These are phyloP conservation scores for Megaceryle maxima DNA, from an alignment of 2,113 vertebrate species.

Conservation along the genomic window DNA sequence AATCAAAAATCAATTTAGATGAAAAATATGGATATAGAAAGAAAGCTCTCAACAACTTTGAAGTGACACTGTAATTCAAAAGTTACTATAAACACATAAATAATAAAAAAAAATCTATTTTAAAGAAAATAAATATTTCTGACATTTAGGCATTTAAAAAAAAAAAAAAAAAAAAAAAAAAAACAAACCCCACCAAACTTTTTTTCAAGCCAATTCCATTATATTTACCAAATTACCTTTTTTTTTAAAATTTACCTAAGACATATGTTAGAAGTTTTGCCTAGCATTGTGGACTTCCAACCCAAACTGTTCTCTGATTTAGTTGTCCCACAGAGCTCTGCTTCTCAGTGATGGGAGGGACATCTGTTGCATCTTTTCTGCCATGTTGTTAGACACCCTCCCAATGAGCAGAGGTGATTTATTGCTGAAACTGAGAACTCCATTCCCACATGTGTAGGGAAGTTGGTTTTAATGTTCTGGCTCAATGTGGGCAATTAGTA, in stretches of 20 bases:
- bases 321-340: neutral
- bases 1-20: neutral
- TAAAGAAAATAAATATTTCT: neutral
- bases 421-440: fast-evolving
- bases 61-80: neutral
- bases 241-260: neutral
- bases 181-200: too few species aligned
- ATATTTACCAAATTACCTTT: neutral
- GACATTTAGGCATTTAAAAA: neutral
- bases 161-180: too few species aligned
- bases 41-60: neutral
- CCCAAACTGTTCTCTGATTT: neutral
- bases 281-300: neutral
- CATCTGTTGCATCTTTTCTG: neutral
- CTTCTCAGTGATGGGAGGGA: fast-evolving
- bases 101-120: neutral
- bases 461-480: neutral
- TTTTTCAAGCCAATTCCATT: neutral
- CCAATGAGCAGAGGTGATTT: neutral
- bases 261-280: neutral
- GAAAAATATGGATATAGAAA: neutral
- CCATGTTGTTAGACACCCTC: fast-evolving
- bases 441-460: too few species aligned
- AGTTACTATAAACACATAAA: neutral
- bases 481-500: neutral